Evolutionary conservation across 2,113 vertebrate genomes (phyloP).

Genomic region (Pao palembangensis): DNA sequence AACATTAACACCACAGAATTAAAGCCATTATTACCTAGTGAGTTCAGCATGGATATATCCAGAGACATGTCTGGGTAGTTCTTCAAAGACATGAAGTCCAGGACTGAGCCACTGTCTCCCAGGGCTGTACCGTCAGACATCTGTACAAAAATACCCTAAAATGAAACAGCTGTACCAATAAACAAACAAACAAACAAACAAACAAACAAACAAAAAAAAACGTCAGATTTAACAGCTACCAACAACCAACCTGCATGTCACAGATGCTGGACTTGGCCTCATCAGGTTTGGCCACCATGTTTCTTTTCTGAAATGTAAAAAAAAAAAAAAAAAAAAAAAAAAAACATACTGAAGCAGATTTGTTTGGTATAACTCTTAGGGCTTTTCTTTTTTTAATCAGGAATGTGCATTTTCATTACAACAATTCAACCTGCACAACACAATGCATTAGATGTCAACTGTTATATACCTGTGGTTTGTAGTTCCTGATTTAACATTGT

Average conservation of each 20-base stretch:
- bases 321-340: slow-evolving; percentile 11
- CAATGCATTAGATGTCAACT: too few relatives aligned
- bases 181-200: background rate
- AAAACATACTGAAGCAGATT: background rate
- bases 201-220: background rate
- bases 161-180: background rate
- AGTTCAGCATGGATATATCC: slow-evolving; percentile 89
- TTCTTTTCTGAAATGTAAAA: slow-evolving; percentile 82
- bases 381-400: too few relatives aligned
- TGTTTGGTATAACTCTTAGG: too few relatives aligned
- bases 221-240: background rate
- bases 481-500: too few relatives aligned
- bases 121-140: slow-evolving; percentile 75
- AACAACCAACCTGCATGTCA: slow-evolving; percentile 71
- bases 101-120: slow-evolving; percentile 80
- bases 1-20: background rate
- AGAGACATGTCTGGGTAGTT: slow-evolving; percentile 89
- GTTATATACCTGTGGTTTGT: too few relatives aligned
- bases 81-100: slow-evolving; percentile 92
- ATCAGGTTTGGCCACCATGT: slow-evolving; percentile 79
- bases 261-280: slow-evolving; percentile 81
- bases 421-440: too few relatives aligned
- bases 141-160: slow-evolving; percentile 59
- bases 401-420: too few relatives aligned
- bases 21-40: slow-evolving; percentile 81